Evolutionary conservation across 2,797 vertebrate species (phyloP), one percentile per base, ranked within the genome.

Genomic region (Rhinophrynus dorsalis): DNA sequence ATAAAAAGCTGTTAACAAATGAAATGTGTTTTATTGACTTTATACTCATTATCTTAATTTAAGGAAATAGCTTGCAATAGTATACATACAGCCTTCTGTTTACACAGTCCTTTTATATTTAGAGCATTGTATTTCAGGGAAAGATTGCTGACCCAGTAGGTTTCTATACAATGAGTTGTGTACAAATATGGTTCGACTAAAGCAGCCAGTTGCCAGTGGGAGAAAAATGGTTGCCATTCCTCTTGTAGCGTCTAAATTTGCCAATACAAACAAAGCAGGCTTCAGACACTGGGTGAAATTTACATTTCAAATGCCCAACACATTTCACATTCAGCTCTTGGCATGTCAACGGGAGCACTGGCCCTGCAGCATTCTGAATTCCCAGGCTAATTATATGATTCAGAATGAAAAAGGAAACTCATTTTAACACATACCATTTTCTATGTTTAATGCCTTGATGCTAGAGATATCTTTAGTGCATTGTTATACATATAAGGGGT

Each of bases 11-110:
- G 63, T 26, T 58, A 80, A 85, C 81, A 82, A 85, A 84, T 84
- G 80, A 78, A 82, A 83, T 66, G 74, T 23, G 50, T 71, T 84
- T 80, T 82, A 87, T 84, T 84, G 79, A 56, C 67, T 75, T 79
- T 76, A 75, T 61, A 77, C 78, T 85, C 85, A 86, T 85, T 79
- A 85, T 77, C 66, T 75, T 40, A 18, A 74, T 76, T 54, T 76
- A 82, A 64, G 51, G 75, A 74, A 77, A 63, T 64, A 11, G 42
- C 75, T 65, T 45, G 32, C 63, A 83, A 78, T 5, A 26, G 38
- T 13, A 50, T 69, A 74, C 15, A 17, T 58, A 38, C 3, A 0
- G 1, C 29, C 26, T 32, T 26, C 57, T 27, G 51, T 50, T 57
- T 51, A 57, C 52, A 40, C 76, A 74, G 35, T 60, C 66, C 68